Conservation (phyloP, 2,888 invertebrate genomes). For the Cataglyphis altisquamis region DNA sequence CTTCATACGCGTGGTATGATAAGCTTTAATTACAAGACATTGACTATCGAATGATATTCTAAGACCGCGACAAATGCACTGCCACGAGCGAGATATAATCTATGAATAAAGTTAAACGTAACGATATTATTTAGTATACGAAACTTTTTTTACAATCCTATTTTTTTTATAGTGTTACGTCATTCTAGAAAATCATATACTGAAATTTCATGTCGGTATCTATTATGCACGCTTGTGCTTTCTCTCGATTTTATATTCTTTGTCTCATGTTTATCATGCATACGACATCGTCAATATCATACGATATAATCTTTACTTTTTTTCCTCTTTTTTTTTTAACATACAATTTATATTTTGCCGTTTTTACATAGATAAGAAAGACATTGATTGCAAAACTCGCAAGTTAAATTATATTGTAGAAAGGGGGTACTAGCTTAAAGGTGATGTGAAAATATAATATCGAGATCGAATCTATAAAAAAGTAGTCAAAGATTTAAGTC, state of each 20-base stretch:
- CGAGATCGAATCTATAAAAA: neutral
- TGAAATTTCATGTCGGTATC: neutral
- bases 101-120: conserved; percentile 10
- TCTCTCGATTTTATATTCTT: neutral
- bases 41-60: conserved; percentile 2
- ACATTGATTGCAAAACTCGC: neutral
- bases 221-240: neutral
- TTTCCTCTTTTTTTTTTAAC: neutral
- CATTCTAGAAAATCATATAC: neutral
- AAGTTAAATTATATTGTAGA: conserved; percentile 9
- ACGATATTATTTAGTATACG: neutral
- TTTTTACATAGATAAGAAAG: conserved; percentile 8
- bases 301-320: neutral
- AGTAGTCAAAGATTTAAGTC: neutral
- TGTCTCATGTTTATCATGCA: neutral
- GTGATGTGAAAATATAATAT: neutral
- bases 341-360: neutral
- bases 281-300: neutral
- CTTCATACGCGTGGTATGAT: conserved; percentile 4
- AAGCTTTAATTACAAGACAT: conserved; percentile 26
- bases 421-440: too few relatives aligned
- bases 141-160: conserved; percentile 7
- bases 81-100: neutral
- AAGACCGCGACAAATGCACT: conserved; percentile 8
- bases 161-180: neutral